These are phyloP conservation scores for Coendou prehensilis DNA, from an alignment of 2,797 vertebrate genomes.

Conservation along the genomic window DNA sequence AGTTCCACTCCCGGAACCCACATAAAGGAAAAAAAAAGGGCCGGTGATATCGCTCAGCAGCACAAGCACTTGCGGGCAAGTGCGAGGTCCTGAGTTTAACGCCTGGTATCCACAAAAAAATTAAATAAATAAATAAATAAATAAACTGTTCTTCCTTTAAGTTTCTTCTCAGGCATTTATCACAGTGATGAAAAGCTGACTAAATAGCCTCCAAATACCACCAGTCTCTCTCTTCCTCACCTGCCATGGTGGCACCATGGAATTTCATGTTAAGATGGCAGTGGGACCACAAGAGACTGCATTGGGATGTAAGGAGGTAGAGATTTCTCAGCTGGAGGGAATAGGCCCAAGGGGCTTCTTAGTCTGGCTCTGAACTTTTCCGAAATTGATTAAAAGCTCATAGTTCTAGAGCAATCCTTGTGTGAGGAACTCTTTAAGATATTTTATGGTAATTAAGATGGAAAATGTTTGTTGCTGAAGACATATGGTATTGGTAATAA, in stretches of 20 bases:
- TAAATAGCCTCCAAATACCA: not conserved
- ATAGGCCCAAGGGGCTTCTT: not conserved
- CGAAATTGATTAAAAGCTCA: not conserved
- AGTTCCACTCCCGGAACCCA: too few relatives aligned
- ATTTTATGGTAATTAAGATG: constrained; percentile 34
- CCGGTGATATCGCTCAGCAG: too few relatives aligned
- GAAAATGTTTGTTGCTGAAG: constrained; percentile 34
- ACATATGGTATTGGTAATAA: not conserved
- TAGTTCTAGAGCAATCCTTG: not conserved
- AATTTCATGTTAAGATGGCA: not conserved
- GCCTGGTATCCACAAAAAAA: too few relatives aligned
- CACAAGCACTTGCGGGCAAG: too few relatives aligned
- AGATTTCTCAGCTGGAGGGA: not conserved
- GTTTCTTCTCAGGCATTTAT: not conserved
- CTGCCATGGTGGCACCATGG: not conserved
- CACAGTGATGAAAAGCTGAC: not conserved
- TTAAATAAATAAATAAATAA: too few relatives aligned
- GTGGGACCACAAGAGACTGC: not conserved
- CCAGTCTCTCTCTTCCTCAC: not conserved
- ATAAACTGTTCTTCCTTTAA: not conserved
- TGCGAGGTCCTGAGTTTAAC: too few relatives aligned
- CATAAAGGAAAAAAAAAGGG: too few relatives aligned
- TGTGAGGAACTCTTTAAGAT: not conserved
- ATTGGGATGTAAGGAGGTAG: not conserved
- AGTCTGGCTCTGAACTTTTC: not conserved